Evolutionary conservation across 2,888 invertebrate genomes (phyloP).

Genomic region (Auanema sp.): DNA sequence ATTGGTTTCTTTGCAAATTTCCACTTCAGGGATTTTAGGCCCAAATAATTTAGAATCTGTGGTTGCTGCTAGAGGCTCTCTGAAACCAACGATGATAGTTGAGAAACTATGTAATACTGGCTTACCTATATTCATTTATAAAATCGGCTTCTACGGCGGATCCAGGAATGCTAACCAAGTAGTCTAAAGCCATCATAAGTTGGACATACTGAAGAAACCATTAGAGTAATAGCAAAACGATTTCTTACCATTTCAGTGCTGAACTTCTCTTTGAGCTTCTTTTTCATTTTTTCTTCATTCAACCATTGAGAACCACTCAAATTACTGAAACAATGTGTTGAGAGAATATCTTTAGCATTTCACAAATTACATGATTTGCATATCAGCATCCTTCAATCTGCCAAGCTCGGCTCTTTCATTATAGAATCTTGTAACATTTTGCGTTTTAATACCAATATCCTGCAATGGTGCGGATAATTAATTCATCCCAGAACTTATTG

Average conservation of each 20-base stretch:
- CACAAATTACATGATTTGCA: constrained; percentile 30
- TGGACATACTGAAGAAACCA: constrained; percentile 54
- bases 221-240: constrained; percentile 10
- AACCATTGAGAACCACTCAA: constrained; percentile 66
- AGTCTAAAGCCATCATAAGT: constrained; percentile 58
- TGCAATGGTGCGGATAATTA: constrained; percentile 15
- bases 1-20: constrained; percentile 40
- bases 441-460: constrained; percentile 53
- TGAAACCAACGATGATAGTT: not conserved
- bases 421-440: constrained; percentile 40
- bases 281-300: constrained; percentile 47
- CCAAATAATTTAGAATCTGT: constrained; percentile 51
- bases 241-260: constrained; percentile 50
- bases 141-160: constrained; percentile 50
- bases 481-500: not conserved
- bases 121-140: constrained; percentile 32
- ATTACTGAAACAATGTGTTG: constrained; percentile 22
- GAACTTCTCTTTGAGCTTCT: constrained; percentile 52
- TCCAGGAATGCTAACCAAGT: constrained; percentile 48
- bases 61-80: constrained; percentile 40
- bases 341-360: not conserved
- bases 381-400: constrained; percentile 20
- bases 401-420: constrained; percentile 36
- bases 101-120: not conserved
- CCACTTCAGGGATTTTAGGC: constrained; percentile 48